Conservation (phyloP, 2,888 invertebrate genomes). For the Tipula lateralis region DNA sequence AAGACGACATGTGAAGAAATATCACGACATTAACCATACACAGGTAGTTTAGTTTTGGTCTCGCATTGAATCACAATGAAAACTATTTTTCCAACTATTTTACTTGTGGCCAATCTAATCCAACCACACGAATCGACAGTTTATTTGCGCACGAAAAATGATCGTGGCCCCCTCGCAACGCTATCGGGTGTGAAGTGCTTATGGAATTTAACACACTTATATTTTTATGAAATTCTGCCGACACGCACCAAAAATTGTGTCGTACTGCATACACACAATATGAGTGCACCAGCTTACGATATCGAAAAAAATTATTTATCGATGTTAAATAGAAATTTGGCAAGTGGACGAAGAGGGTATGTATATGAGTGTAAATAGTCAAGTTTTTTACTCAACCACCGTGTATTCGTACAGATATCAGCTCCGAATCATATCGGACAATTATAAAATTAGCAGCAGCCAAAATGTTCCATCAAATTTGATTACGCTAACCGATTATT, state of each 20-base stretch:
- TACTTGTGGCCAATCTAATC: neutral
- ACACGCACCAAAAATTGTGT: slow-evolving; percentile 39
- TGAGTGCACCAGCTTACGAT: slow-evolving; percentile 45
- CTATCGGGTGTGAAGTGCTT: slow-evolving; percentile 34
- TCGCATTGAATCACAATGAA: neutral
- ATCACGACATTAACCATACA: neutral
- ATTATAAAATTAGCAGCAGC: neutral
- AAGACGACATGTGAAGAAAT: neutral
- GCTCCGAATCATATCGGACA: slow-evolving; percentile 41
- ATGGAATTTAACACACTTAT: slow-evolving; percentile 30
- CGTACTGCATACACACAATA: slow-evolving; percentile 41
- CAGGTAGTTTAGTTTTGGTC: neutral
- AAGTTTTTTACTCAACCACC: no score
- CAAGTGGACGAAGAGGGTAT: neutral
- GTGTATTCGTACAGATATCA: neutral
- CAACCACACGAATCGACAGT: neutral
- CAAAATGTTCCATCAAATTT: neutral
- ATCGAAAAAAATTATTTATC: slow-evolving; percentile 44
- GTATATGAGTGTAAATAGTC: no score
- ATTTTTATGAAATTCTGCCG: slow-evolving; percentile 30
- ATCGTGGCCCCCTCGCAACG: slow-evolving; percentile 33
- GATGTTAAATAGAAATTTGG: neutral
- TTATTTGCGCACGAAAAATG: slow-evolving; percentile 32
- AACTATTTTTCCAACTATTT: neutral
- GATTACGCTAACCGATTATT: slow-evolving; percentile 40